phyloP scores from a whole-genome alignment of 1,140 invertebrate species.

The Drosophila bocki region DNA sequence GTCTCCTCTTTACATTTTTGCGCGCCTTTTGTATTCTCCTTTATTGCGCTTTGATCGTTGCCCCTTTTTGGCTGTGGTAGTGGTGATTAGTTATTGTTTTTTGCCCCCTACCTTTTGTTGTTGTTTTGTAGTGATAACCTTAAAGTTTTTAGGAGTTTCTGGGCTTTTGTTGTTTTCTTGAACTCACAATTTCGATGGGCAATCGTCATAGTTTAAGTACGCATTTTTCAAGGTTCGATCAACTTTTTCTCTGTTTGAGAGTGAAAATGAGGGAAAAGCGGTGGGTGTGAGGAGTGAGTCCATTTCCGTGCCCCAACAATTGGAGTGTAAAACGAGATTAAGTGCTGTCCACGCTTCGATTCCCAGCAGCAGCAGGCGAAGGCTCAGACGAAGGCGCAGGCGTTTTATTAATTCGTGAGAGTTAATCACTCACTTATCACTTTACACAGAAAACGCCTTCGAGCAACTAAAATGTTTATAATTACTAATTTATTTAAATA shows the following conservation, averaged over 20 bases:
- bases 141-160: constrained; percentile 34
- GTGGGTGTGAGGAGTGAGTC: background rate
- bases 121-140: constrained; percentile 64
- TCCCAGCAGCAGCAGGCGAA: constrained; percentile 6
- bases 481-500: constrained; percentile 8
- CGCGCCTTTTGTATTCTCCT: constrained; percentile 54
- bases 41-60: constrained; percentile 49
- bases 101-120: constrained; percentile 35
- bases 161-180: constrained; percentile 9
- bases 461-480: constrained; percentile 1
- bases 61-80: constrained; percentile 19
- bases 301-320: constrained; percentile 36
- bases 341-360: constrained; percentile 39
- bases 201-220: constrained; percentile 53
- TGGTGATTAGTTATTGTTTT: constrained; percentile 38
- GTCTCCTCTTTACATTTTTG: constrained; percentile 47
- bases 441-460: constrained; percentile 17
- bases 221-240: constrained; percentile 74
- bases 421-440: constrained; percentile 50
- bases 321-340: constrained; percentile 68
- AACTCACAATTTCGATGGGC: constrained; percentile 34
- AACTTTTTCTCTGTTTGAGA: constrained; percentile 48
- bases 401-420: constrained; percentile 23
- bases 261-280: constrained; percentile 6
- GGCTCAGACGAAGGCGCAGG: background rate